A percentile compares a stretch with the other conserved stretches of the same genome.
Conservation (phyloP, 2,113 vertebrate genomes). For the Scartelaos histophorus region DNA sequence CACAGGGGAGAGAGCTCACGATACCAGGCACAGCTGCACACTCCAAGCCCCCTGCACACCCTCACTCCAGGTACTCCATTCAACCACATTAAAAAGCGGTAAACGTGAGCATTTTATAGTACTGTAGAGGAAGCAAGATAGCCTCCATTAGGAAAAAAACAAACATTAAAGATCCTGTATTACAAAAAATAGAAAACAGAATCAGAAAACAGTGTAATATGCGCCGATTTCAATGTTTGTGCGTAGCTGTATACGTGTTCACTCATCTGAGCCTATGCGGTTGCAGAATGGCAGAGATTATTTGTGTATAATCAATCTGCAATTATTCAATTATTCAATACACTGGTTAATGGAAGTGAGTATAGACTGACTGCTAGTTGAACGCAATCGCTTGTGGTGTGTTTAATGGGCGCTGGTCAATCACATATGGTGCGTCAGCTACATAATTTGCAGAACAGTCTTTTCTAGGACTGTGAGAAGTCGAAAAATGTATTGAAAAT, state of each 20-base stretch:
- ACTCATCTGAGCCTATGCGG: slow-evolving; percentile 18
- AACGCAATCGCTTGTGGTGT: no score
- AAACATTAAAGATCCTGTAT: no score
- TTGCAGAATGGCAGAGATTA: slow-evolving; percentile 18
- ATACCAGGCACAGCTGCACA: slow-evolving; percentile 52
- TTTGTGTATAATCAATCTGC: slow-evolving; percentile 23
- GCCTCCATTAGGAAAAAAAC: slow-evolving; percentile 35
- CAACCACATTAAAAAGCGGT: slow-evolving; percentile 56
- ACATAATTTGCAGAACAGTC: no score
- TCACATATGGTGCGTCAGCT: no score
- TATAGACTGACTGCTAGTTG: not conserved
- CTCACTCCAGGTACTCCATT: slow-evolving; percentile 38
- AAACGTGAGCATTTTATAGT: slow-evolving; percentile 54
- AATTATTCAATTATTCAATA: not conserved
- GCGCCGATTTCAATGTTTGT: slow-evolving; percentile 29
- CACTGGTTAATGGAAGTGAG: not conserved
- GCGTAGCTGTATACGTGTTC: slow-evolving; percentile 35
- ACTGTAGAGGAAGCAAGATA: slow-evolving; percentile 50
- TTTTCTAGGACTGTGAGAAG: no score
- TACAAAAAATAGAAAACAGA: no score
- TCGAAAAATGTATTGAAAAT: no score
- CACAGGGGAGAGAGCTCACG: slow-evolving; percentile 44
- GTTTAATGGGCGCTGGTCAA: no score
- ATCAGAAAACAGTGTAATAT: no score
- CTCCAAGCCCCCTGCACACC: slow-evolving; percentile 20